These are phyloP conservation scores for Myotis findleyi DNA, from an alignment of 2,797 vertebrate species.

Conservation along the genomic window DNA sequence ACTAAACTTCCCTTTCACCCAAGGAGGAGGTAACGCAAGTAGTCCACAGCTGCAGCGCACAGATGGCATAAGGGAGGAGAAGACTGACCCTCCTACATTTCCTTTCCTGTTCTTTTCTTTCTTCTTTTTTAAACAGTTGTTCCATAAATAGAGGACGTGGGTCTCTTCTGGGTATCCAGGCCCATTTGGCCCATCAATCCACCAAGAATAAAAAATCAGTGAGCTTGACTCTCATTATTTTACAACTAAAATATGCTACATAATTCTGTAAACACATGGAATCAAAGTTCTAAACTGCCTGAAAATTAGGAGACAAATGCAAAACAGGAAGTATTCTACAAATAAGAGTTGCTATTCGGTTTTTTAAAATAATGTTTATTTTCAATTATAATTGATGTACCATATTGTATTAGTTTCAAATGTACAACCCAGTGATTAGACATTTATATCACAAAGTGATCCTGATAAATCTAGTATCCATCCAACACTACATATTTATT, in stretches of 20 bases:
- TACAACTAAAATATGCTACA: conserved; percentile 45
- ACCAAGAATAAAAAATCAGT: conserved; percentile 24
- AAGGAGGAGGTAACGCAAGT: background rate
- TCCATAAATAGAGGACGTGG: background rate
- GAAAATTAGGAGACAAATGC: conserved; percentile 37
- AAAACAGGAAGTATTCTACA: conserved; percentile 13
- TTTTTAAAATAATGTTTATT: background rate
- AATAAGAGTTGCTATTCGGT: background rate
- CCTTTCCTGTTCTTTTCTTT: background rate
- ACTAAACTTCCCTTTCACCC: background rate
- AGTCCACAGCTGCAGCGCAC: background rate
- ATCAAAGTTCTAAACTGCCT: background rate
- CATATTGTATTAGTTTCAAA: background rate
- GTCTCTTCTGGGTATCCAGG: background rate
- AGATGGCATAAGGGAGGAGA: background rate
- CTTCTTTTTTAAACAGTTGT: background rate
- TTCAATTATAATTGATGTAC: background rate
- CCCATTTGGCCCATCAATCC: background rate
- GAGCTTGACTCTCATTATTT: conserved; percentile 19
- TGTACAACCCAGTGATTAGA: background rate
- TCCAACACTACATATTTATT: background rate
- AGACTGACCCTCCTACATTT: background rate
- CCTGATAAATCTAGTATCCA: background rate
- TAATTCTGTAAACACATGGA: conserved; percentile 43
- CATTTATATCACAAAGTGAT: background rate